phyloP scores from a whole-genome alignment of 1,140 invertebrate species.

The Mamestra configurata region DNA sequence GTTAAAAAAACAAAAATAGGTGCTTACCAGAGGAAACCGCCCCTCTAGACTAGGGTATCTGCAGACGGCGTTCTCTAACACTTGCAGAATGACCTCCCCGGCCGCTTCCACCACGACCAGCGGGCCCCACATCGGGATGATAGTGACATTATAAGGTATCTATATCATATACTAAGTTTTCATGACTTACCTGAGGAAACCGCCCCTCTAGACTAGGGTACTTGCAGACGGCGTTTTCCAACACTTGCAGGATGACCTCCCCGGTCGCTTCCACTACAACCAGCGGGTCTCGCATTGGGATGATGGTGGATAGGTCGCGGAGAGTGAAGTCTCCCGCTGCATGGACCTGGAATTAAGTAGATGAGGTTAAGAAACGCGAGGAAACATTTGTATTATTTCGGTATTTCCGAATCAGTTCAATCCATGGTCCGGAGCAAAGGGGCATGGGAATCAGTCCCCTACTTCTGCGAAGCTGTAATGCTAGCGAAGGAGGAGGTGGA shows the following conservation, averaged over 20 bases:
- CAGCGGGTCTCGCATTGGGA: slow-evolving; percentile 95
- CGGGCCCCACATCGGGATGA: too few species aligned
- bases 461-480: too few species aligned
- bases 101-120: slow-evolving; percentile 91
- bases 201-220: slow-evolving; percentile 80
- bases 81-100: slow-evolving; percentile 91
- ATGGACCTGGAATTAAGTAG: slow-evolving; percentile 92
- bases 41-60: slow-evolving; percentile 81
- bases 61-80: slow-evolving; percentile 92
- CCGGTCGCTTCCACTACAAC: slow-evolving; percentile 92
- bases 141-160: too few species aligned
- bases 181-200: slow-evolving; percentile 74
- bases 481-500: too few species aligned
- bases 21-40: slow-evolving; percentile 79
- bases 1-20: too few species aligned
- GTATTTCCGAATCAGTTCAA: too few species aligned
- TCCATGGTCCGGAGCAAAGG: too few species aligned
- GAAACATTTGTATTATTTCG: too few species aligned
- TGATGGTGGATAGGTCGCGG: slow-evolving; percentile 93
- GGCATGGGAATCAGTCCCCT: too few species aligned
- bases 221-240: slow-evolving; percentile 91
- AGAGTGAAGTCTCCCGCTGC: slow-evolving; percentile 94
- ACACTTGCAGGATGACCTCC: slow-evolving; percentile 90
- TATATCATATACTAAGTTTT: too few species aligned
- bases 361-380: too few species aligned